These are phyloP conservation scores for Drosophila cardini DNA, from an alignment of 1,140 invertebrate species.

Conservation along the genomic window DNA sequence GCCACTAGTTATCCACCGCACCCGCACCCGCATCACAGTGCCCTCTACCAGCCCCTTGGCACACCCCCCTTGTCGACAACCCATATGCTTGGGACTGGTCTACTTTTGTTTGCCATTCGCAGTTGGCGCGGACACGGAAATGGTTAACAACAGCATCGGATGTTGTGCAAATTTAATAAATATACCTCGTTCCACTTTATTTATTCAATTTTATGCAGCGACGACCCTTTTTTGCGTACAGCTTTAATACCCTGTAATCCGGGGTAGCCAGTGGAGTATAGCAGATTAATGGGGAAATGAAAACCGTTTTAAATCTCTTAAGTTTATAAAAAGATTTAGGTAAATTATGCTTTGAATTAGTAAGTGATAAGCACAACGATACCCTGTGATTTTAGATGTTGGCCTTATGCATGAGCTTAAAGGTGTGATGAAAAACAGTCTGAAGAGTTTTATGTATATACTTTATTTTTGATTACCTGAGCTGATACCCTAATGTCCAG, in stretches of 20 bases:
- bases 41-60: neutral
- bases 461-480: too few relatives aligned
- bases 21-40: too few relatives aligned
- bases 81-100: conserved; percentile 12
- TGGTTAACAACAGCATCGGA: conserved; percentile 77
- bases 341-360: too few relatives aligned
- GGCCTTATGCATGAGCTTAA: too few relatives aligned
- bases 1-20: conserved; percentile 3
- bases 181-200: conserved; percentile 65
- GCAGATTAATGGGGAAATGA: neutral
- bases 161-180: conserved; percentile 82
- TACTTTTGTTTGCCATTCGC: conserved; percentile 36
- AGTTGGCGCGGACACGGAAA: conserved; percentile 64
- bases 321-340: too few relatives aligned
- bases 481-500: too few relatives aligned
- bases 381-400: too few relatives aligned
- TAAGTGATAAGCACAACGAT: too few relatives aligned
- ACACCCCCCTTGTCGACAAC: neutral
- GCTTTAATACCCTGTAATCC: conserved; percentile 17
- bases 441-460: too few relatives aligned
- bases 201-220: conserved; percentile 62
- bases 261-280: neutral
- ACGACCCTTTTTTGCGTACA: conserved; percentile 24
- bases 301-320: too few relatives aligned
- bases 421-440: too few relatives aligned